Base-by-base conservation (phyloP, 2,797 vertebrate species). In the Paedocypris micromegethes region DNA sequence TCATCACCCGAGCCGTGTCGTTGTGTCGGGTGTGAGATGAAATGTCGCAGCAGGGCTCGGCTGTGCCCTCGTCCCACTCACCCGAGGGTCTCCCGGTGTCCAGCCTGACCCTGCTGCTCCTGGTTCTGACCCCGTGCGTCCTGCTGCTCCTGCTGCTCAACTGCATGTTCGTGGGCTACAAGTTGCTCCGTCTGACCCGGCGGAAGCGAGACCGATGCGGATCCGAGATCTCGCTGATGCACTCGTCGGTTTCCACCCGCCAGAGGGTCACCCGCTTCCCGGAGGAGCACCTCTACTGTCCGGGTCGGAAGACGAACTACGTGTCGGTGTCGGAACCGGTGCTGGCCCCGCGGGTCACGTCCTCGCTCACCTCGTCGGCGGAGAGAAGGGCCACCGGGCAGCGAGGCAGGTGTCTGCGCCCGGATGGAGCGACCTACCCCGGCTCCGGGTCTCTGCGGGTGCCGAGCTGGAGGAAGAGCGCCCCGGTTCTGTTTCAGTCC, bases 111-210 rank as follows among this genome's bases (percentile, higher is more conserved):
- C 47, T 90, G 1, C 82, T 91, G 5, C 79, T 91, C 6, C 86
- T 91, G 0, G 65, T 91, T 59, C 86, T 93, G 51, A 81, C 90
- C 2, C 90, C 90, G 6, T 91, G 86, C 9, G 88, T 92, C 44
- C 74, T 92, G 2, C 51, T 89, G 1, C 85, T 93, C 68, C 81
- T 90, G 0, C 77, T 92, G 62, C 76, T 93, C 1, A 90, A 91
- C 83, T 90, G 91, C 64, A 57, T 92, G 64, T 83, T 92, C 69
- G 76, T 92, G 72, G 86, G 83, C 0, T 88, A 90, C 83, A 91
- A 90, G 72, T 51, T 90, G 2, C 64, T 87, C 7, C 38, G 77
- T 60, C 49, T 86, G 59, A 83, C 82, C 0, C 78, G 78, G 73
- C 82, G n/a, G 55, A 60, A 41, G 9, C 66, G 55, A 48, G 51